Conservation (phyloP, 2,113 vertebrate species). For the Galbula dea region DNA sequence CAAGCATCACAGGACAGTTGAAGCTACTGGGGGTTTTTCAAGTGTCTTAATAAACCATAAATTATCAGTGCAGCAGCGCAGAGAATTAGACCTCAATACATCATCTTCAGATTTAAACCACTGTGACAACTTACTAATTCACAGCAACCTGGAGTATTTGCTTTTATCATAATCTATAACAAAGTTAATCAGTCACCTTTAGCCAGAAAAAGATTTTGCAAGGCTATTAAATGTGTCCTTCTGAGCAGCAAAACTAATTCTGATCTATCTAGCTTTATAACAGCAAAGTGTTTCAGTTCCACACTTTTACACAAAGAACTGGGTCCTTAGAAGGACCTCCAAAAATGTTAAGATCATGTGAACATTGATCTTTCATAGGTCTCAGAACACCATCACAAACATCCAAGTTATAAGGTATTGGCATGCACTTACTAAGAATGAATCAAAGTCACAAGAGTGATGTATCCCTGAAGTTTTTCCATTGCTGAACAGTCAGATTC, state of each 20-base stretch:
- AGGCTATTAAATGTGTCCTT: neutral
- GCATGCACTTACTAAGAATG: neutral
- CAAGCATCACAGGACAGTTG: neutral
- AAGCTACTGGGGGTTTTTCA: neutral
- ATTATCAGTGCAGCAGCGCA: neutral
- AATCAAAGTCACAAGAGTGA: neutral
- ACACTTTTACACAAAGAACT: neutral
- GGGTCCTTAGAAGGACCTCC: neutral
- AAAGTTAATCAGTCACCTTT: slow-evolving; percentile 35
- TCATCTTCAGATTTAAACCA: slow-evolving; percentile 13
- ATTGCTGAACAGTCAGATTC: neutral
- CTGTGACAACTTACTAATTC: slow-evolving; percentile 28
- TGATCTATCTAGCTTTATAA: neutral
- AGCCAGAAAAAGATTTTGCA: neutral
- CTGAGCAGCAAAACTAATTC: neutral
- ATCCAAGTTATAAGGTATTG: neutral
- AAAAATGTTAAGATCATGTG: neutral
- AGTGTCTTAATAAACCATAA: neutral
- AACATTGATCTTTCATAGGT: neutral
- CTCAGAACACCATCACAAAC: neutral
- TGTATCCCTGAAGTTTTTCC: neutral
- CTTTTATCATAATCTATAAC: slow-evolving; percentile 25
- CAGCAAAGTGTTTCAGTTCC: neutral
- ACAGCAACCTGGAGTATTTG: slow-evolving; percentile 16
- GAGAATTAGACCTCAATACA: neutral